phyloP scores from a whole-genome alignment of 2,113 vertebrate genomes.

The Aegithalos caudatus region DNA sequence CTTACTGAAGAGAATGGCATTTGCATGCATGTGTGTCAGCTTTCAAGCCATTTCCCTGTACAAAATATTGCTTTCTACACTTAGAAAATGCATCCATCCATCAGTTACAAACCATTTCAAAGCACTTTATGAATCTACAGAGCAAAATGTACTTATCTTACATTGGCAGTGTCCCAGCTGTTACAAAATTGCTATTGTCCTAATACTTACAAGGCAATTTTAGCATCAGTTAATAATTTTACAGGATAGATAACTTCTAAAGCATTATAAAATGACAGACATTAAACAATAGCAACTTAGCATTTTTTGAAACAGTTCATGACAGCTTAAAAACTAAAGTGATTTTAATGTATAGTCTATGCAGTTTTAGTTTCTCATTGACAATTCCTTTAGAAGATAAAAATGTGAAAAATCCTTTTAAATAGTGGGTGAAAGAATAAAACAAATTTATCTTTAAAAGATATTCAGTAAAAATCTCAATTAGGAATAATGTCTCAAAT shows the following conservation, averaged over 20 bases:
- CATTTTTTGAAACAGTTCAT: constrained; percentile 87
- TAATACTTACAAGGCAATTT: constrained; percentile 93
- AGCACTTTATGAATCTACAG: constrained; percentile 88
- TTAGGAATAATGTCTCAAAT: constrained; percentile 84
- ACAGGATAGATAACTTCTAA: constrained; percentile 90
- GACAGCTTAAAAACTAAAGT: constrained; percentile 90
- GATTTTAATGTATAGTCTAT: constrained; percentile 88
- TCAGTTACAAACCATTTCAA: constrained; percentile 89
- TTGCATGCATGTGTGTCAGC: constrained; percentile 89
- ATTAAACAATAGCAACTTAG: constrained; percentile 89
- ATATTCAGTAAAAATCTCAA: constrained; percentile 84
- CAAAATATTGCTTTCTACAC: constrained; percentile 87
- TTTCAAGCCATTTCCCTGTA: constrained; percentile 87
- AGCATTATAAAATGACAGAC: constrained; percentile 90
- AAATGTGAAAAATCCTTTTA: constrained; percentile 89
- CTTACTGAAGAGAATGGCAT: constrained; percentile 88
- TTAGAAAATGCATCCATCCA: constrained; percentile 88
- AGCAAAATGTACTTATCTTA: constrained; percentile 88
- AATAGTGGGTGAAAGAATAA: constrained; percentile 85
- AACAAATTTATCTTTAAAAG: constrained; percentile 88
- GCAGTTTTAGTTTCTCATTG: constrained; percentile 85
- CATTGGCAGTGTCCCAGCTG: constrained; percentile 89
- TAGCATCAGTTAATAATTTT: constrained; percentile 90
- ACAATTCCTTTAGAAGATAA: constrained; percentile 86
- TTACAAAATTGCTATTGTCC: constrained; percentile 90